phyloP scores from a whole-genome alignment of 2,888 invertebrate species.

The Phortica magna region DNA sequence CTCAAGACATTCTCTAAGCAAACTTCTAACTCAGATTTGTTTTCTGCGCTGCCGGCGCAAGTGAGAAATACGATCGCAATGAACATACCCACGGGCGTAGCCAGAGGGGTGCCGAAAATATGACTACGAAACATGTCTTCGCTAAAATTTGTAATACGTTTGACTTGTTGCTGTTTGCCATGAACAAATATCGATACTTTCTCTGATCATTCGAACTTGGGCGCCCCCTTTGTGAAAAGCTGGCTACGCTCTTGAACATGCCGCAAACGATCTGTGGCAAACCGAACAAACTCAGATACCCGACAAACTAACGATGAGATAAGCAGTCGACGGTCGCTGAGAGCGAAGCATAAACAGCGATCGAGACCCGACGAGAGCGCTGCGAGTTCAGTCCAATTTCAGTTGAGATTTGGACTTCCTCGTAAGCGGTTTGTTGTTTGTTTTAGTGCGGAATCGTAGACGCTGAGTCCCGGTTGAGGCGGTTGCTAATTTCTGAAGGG shows the following conservation, averaged over 20 bases:
- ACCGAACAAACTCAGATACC: not conserved
- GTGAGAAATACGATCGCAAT: slow-evolving; percentile 25
- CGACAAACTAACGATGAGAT: not conserved
- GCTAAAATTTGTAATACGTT: too few species aligned
- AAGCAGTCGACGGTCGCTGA: slow-evolving; percentile 13
- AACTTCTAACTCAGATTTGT: slow-evolving; percentile 40
- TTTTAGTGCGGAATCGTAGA: slow-evolving; percentile 52
- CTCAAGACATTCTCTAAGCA: not conserved
- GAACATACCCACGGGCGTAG: too few species aligned
- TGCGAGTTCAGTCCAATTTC: slow-evolving; percentile 50
- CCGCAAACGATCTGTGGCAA: slow-evolving; percentile 22
- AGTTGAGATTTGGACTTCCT: slow-evolving; percentile 76
- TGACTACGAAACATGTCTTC: too few species aligned
- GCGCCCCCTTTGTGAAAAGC: too few species aligned
- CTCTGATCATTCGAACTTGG: too few species aligned
- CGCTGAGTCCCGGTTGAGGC: slow-evolving; percentile 50
- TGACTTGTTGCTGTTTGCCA: too few species aligned
- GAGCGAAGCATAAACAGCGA: slow-evolving; percentile 36
- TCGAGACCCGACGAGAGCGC: slow-evolving; percentile 55
- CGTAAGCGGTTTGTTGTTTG: slow-evolving; percentile 70
- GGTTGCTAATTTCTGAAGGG: slow-evolving; percentile 56
- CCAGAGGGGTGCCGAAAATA: too few species aligned
- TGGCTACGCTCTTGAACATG: too few species aligned
- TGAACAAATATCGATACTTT: too few species aligned
- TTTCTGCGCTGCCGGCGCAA: slow-evolving; percentile 29